Evolutionary conservation across 2,113 vertebrate genomes (phyloP), one percentile per base, ranked within the genome.

Genomic region (Paracyprichromis sp.): DNA sequence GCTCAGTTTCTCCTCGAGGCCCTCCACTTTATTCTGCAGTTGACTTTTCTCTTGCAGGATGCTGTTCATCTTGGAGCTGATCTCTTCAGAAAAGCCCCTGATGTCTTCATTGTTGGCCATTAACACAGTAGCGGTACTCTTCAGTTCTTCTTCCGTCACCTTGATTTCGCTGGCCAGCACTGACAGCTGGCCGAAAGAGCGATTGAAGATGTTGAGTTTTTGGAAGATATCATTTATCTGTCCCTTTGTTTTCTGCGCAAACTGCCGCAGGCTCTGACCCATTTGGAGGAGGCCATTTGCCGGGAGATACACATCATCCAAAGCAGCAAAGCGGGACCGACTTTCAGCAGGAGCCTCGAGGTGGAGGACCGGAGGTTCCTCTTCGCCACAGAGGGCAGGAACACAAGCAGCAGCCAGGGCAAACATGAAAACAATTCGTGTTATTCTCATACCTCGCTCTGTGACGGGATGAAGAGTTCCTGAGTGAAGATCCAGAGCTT

Each of bases 161-260:
- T 97, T 98, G 84, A 99, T 98, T 91, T 98, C 96, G 2, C 95
- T 97, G 66, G 98, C 96, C 94, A 98, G 96, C 80, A 94, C 92
- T 1, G 97, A 97, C 82, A 99, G 97, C 91, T 97, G 97, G 59
- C 96, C 93, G 90, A 98, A 98, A 6, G 97, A 98, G 88, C 66
- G 96, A 90, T 99, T 97, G 38, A 98, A 99, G 90, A 97, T 96
- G 94, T 97, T 98, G 24, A 99, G 97, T 91, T 98, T 99, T 89
- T 98, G 96, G 90, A 98, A 94, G 94, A 99, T 98, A 92, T 98
- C 96, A 0, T 97, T 98, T 91, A 99, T 98, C 94, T 99, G 97
- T 16, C 94, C 95, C 86, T 97, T 99, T 0, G 98, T 99, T 91
- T 98, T 99, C 36, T 98, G 97, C 79, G 97, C 98, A 88, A 99